Percentiles rank a stretch among this genome's conserved stretches.
These are phyloP conservation scores for Anguilla marmorata DNA, from an alignment of 2,797 vertebrate genomes.

Conservation along the genomic window DNA sequence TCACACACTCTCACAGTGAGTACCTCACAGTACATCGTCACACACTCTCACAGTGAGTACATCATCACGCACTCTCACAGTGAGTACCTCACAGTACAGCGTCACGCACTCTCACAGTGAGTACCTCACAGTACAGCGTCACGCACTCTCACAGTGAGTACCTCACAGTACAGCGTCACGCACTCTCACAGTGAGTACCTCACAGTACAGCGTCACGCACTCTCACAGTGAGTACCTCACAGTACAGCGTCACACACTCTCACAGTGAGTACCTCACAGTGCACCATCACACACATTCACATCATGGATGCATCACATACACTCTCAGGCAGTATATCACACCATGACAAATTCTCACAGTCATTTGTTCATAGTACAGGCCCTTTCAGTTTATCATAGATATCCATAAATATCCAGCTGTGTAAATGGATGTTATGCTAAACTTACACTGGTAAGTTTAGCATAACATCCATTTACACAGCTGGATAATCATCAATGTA, in stretches of 20 bases:
- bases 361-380: constrained; percentile 63
- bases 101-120: not conserved
- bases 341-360: constrained; percentile 95
- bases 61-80: not conserved
- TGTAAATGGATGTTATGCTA: no score
- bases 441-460: not conserved
- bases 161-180: not conserved
- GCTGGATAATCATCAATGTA: not conserved
- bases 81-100: not conserved
- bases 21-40: not conserved
- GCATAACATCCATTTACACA: not conserved
- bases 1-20: not conserved
- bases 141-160: constrained; percentile 97
- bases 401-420: not conserved
- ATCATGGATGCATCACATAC: not conserved
- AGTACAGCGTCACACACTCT: not conserved
- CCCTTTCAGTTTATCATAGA: not conserved
- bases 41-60: not conserved
- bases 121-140: constrained; percentile 53
- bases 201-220: constrained; percentile 74
- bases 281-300: constrained; percentile 74
- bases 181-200: not conserved
- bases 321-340: not conserved
- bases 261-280: no score
- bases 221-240: constrained; percentile 87